Base-by-base conservation (phyloP, 2,888 invertebrate species). In the Anaspis maculata region DNA sequence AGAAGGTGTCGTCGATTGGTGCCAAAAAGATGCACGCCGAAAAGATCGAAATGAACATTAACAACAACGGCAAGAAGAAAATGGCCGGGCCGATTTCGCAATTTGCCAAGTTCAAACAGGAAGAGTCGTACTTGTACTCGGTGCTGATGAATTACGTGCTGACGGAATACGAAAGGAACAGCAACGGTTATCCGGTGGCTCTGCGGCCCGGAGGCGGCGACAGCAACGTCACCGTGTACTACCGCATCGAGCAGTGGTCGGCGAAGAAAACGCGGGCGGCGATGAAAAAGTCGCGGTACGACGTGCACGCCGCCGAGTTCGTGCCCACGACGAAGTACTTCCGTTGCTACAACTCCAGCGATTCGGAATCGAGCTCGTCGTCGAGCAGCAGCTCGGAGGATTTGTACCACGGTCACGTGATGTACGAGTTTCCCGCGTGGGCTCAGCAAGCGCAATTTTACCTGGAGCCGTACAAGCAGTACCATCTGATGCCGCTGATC, bases 221-320 rank as follows among this genome's bases (percentile, higher is more conserved):
- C 15, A 34, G 44, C 13, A 30, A 34, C 16, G 6, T 21, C 3
- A 30, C 25, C 5, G 30, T 34, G 10, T 29, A 28, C n/a, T 11
- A 25, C 10, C 15, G 13, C 26, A 14, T 25, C n/a, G 9, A n/a
- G 10, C 3, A 13, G 21, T 32, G 25, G 13, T 10, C 23, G 34
- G 10, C n/a, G 16, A 33, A 36, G 7, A 34, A 38, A 2, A 35
- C 36, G 10, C 31, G 6, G 2, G 12, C 33, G 14, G 21, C 21
- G 11, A 14, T 6, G 39, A n/a, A n/a, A n/a, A n/a, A n/a, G n/a
- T n/a, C n/a, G n/a, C n/a, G n/a, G n/a, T n/a, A n/a, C 56, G 79
- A 82, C 52, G 78, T 74, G 14, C 79, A 81, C 56, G 81, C 81
- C 7, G 72, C 71, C 14, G 80, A 77, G 54, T 81, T 81, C 51